Percentiles rank a stretch among this genome's conserved stretches.
Evolutionary conservation across 2,797 vertebrate species (phyloP).

Genomic region (Carduelis carduelis): DNA sequence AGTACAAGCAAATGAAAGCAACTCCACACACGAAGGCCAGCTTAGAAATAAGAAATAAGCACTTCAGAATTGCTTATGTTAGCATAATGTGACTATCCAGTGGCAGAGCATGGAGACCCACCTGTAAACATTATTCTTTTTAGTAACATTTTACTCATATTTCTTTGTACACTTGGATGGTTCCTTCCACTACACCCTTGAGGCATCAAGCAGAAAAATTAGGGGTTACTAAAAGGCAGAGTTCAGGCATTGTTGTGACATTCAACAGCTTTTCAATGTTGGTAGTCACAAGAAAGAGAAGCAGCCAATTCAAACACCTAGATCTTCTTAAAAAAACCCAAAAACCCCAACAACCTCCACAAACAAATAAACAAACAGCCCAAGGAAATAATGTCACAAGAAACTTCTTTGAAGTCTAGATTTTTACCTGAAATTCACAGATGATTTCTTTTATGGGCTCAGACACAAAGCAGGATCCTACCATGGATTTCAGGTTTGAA

Average conservation of each 20-base stretch:
- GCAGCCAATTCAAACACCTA: background rate
- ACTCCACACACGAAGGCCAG: rapidly evolving
- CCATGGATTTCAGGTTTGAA: background rate
- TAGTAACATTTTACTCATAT: background rate
- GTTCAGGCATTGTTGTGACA: background rate
- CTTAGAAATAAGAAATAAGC: background rate
- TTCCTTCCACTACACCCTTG: background rate
- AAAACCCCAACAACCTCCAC: background rate
- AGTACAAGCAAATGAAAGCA: background rate
- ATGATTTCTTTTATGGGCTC: background rate
- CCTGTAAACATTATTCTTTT: background rate
- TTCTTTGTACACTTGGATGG: background rate
- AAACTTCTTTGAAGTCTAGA: background rate
- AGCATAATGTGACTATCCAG: background rate
- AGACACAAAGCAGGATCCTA: background rate
- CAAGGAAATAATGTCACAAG: background rate
- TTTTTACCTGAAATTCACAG: background rate
- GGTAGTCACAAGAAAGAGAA: background rate
- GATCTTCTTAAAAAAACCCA: background rate
- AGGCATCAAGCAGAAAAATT: background rate
- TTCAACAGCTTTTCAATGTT: background rate
- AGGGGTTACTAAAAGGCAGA: background rate
- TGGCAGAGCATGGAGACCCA: background rate
- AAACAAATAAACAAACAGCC: background rate
- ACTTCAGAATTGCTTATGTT: background rate